Base-by-base conservation (phyloP, 2,888 invertebrate genomes). In the Argyresthia goedartella region DNA sequence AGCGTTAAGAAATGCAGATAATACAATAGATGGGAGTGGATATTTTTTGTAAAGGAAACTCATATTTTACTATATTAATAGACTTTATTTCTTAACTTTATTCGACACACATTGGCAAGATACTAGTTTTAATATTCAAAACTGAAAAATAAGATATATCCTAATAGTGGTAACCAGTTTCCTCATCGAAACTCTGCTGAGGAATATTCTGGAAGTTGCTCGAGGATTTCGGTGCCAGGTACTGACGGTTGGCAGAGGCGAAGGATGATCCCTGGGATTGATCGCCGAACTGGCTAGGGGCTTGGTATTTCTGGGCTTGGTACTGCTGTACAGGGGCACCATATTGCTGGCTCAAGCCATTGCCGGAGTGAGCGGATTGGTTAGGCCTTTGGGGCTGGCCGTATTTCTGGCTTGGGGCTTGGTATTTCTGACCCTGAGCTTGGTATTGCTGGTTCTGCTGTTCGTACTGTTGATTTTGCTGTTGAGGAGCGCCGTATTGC, bases 81-180 rank as follows among this genome's bases (percentile, higher is more conserved):
- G n/a, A n/a, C n/a, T n/a, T n/a, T n/a, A n/a, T n/a, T n/a, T n/a
- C n/a, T n/a, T n/a, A n/a, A n/a, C n/a, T n/a, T n/a, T n/a, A n/a
- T n/a, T n/a, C n/a, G n/a, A n/a, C n/a, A n/a, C n/a, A n/a, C n/a
- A n/a, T n/a, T n/a, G n/a, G n/a, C n/a, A n/a, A n/a, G n/a, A n/a
- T n/a, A n/a, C n/a, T n/a, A n/a, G n/a, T n/a, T n/a, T n/a, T n/a
- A n/a, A n/a, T n/a, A n/a, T n/a, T n/a, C n/a, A n/a, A n/a, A n/a
- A n/a, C n/a, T n/a, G n/a, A n/a, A n/a, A n/a, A n/a, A n/a, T n/a
- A n/a, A n/a, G n/a, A n/a, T 39, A 8, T 39, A 3, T 16, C 51
- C 64, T 70, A 84, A 55, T 85, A 85, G 33, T 74, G 71, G 62
- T 85, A 85, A 46, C 82, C 82, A 15, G 80, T 80, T 51, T 78